phyloP scores from a whole-genome alignment of 2,797 vertebrate species.

The Oreochromis grahami region DNA sequence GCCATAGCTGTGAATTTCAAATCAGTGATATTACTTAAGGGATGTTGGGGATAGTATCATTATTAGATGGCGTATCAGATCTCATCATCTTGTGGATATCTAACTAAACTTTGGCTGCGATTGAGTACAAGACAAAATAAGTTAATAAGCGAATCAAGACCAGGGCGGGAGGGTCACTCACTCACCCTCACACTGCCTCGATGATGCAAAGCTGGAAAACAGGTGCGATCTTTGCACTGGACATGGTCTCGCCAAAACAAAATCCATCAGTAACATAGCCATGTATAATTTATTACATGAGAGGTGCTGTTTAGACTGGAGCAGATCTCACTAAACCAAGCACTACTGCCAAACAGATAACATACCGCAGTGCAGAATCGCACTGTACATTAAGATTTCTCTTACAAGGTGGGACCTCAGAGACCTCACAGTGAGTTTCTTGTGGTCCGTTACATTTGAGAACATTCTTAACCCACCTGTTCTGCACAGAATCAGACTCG shows the following conservation, averaged over 20 bases:
- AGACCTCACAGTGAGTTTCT: not conserved
- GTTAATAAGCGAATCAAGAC: not conserved
- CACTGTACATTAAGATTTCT: not conserved
- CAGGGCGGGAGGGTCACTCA: not conserved
- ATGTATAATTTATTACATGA: not conserved
- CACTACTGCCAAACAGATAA: not conserved
- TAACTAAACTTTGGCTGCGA: not conserved
- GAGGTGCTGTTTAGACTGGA: not conserved
- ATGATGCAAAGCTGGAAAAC: not conserved
- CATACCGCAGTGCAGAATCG: fast-evolving
- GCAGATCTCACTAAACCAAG: not conserved
- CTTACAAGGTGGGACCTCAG: not conserved
- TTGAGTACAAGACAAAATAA: not conserved
- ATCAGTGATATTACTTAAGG: not conserved
- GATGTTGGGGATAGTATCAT: not conserved
- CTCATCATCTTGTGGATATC: not conserved
- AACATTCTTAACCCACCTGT: fast-evolving
- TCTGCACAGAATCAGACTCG: not conserved
- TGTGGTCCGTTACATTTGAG: not conserved
- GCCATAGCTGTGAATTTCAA: not conserved
- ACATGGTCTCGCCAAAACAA: not conserved
- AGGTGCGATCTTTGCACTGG: not conserved
- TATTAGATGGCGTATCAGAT: not conserved
- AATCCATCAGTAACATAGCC: not conserved
- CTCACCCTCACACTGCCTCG: not conserved